A percentile compares a stretch with the other conserved stretches of the same genome.
Conservation (phyloP, 2,113 vertebrate genomes). For the Nothobranchius kuhntae region DNA sequence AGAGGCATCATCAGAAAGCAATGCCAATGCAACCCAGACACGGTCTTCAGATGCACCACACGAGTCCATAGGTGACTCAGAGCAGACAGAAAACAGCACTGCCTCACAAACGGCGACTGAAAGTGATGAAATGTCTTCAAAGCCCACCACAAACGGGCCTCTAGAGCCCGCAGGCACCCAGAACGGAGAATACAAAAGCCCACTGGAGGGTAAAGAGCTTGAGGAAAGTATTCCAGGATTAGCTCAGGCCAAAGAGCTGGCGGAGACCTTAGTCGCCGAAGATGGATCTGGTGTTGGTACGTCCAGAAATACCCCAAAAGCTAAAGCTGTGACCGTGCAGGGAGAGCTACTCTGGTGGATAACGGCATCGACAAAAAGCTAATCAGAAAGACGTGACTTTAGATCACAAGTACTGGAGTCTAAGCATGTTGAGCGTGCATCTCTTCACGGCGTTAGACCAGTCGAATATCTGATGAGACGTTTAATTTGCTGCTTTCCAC, state of each 20-base stretch:
- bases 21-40: slow-evolving; percentile 17
- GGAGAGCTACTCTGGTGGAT: slow-evolving; percentile 66
- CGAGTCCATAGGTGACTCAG: slow-evolving; percentile 29
- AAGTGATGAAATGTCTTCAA: slow-evolving; percentile 37
- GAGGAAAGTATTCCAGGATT: slow-evolving; percentile 87
- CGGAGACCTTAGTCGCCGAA: slow-evolving; percentile 90
- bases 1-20: slow-evolving; percentile 41
- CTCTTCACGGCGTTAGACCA: not conserved
- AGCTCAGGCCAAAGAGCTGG: slow-evolving; percentile 94
- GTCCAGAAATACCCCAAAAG: slow-evolving; percentile 48
- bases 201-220: slow-evolving; percentile 81
- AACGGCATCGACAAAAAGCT: slow-evolving; percentile 6
- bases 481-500: slow-evolving; percentile 48
- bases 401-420: not conserved
- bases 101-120: slow-evolving; percentile 27
- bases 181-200: slow-evolving; percentile 77
- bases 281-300: slow-evolving; percentile 88
- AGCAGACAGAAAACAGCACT: slow-evolving; percentile 28
- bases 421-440: not conserved
- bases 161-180: slow-evolving; percentile 58
- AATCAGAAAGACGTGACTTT: not conserved
- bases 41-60: slow-evolving; percentile 32
- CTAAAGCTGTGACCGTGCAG: slow-evolving; percentile 26
- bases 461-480: not conserved
- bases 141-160: slow-evolving; percentile 69